Evolutionary conservation across 2,888 invertebrate genomes (phyloP), one percentile per base, ranked within the genome.

Genomic region (Lacanobia oleracea): DNA sequence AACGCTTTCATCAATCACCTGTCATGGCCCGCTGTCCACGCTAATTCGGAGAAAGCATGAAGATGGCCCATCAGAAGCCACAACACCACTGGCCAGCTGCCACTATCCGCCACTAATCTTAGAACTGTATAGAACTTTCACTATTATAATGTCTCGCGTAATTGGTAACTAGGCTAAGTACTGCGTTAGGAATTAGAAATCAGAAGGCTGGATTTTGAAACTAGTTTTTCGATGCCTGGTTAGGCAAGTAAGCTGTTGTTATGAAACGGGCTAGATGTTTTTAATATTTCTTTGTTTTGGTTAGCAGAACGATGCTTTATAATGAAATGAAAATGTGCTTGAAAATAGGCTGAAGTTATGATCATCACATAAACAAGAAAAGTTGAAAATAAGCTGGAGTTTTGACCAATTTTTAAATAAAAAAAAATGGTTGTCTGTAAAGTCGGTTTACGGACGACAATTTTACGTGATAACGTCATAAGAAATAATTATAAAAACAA

Each of bases 171-270:
- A 68, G 73, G 82, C 23, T 68, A 27, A 53, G 64, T 72, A 72
- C 51, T 48, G 27, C 60, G 64, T 2, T 12, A 61, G n/a, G 63
- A 81, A 81, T 79, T 81, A 73, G 82, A 79, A 79, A 81, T 60
- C 68, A 21, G n/a, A 51, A 63, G 57, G 56, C 67, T 65, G 40
- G 67, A 81, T 67, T 81, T 79, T 72, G 10, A 65, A 72, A 77
- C 51, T 48, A 14, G 60, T 56, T 56, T 60, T 27, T 21, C 21
- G 14, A 43, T 10, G 7, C 7, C 14, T 45, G 23, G 65, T 51
- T 23, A 0, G 10, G 5, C 14, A 45, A 16, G 65, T 27, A 5
- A 67, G 12, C 14, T 12, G 12, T 33, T 61, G 43, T 45, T 45
- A 18, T 48, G 18, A 33, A 60, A 61, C 16, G 1, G 1, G n/a